These are phyloP conservation scores for Pammene aurita DNA, from an alignment of 2,888 invertebrate genomes.

Conservation along the genomic window DNA sequence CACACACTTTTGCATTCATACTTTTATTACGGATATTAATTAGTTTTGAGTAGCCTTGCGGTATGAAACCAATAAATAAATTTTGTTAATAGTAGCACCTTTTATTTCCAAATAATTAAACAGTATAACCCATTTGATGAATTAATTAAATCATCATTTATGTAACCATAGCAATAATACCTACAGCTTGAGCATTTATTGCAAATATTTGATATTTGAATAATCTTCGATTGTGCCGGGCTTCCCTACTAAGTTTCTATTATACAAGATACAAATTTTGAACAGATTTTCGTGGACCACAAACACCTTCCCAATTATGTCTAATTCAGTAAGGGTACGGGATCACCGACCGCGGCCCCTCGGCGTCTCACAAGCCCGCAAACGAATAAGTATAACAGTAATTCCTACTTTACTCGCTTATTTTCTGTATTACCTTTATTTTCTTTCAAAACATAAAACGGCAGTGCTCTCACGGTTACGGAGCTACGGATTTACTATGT, in stretches of 20 bases:
- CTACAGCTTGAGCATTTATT: slow-evolving; percentile 10
- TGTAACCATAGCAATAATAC: background rate
- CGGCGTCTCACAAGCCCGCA: slow-evolving; percentile 7
- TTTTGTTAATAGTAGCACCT: no score
- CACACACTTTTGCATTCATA: no score
- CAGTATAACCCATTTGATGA: background rate
- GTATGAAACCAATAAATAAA: no score
- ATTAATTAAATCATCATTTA: background rate
- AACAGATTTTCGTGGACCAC: slow-evolving; percentile 32
- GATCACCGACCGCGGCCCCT: slow-evolving; percentile 12
- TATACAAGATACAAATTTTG: slow-evolving; percentile 31
- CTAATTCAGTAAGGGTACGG: slow-evolving; percentile 33
- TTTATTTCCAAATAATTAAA: no score
- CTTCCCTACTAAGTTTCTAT: slow-evolving; percentile 22
- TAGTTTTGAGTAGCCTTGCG: no score
- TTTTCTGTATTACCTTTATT: slow-evolving; percentile 4
- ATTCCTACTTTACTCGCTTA: slow-evolving; percentile 7
- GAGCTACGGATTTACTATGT: background rate
- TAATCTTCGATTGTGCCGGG: slow-evolving; percentile 12
- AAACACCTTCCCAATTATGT: slow-evolving; percentile 38
- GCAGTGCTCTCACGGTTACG: background rate
- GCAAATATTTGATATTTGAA: slow-evolving; percentile 21
- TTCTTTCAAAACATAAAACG: slow-evolving; percentile 8
- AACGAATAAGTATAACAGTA: slow-evolving; percentile 8
- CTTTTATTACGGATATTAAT: no score